Percentiles rank a stretch among this genome's conserved stretches.
These are phyloP conservation scores for Psittacula derbiana DNA, from an alignment of 2,797 vertebrate species.

Conservation along the genomic window DNA sequence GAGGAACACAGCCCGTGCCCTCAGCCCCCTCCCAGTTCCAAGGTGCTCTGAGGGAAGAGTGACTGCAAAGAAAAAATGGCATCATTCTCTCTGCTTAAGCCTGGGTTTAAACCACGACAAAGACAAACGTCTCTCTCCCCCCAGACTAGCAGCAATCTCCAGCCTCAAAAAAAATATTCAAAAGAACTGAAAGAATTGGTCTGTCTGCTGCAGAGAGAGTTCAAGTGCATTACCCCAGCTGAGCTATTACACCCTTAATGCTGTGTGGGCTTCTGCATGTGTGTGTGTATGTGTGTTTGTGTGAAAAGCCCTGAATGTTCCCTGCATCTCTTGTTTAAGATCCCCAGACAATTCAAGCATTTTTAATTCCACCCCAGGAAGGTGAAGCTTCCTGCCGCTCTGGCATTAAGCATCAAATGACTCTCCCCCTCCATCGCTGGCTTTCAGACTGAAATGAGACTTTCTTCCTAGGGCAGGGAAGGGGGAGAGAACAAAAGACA, in stretches of 20 bases:
- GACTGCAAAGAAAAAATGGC: constrained; percentile 55
- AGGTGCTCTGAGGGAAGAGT: not conserved
- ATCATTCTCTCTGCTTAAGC: constrained; percentile 2
- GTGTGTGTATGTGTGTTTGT: not conserved
- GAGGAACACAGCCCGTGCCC: not conserved
- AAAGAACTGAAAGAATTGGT: constrained; percentile 39
- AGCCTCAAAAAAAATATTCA: not conserved
- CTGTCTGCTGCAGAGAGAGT: constrained; percentile 30
- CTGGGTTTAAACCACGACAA: too few species aligned
- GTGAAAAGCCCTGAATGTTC: constrained; percentile 51
- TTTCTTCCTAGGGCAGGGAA: constrained; percentile 16
- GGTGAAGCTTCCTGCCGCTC: constrained; percentile 45
- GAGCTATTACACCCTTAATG: constrained; percentile 52
- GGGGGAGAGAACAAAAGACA: constrained; percentile 32
- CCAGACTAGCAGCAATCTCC: constrained; percentile 28
- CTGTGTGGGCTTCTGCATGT: constrained; percentile 22
- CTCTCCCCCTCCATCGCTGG: constrained; percentile 1
- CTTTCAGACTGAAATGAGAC: constrained; percentile 43
- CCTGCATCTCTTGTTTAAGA: constrained; percentile 56
- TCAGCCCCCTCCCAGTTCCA: not conserved
- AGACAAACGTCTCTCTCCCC: constrained; percentile 31
- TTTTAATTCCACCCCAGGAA: constrained; percentile 60
- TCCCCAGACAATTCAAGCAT: constrained; percentile 51
- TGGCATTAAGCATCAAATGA: constrained; percentile 35
- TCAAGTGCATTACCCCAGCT: constrained; percentile 47